phyloP scores from a whole-genome alignment of 2,797 vertebrate genomes.

The Hoplostethus atlanticus region DNA sequence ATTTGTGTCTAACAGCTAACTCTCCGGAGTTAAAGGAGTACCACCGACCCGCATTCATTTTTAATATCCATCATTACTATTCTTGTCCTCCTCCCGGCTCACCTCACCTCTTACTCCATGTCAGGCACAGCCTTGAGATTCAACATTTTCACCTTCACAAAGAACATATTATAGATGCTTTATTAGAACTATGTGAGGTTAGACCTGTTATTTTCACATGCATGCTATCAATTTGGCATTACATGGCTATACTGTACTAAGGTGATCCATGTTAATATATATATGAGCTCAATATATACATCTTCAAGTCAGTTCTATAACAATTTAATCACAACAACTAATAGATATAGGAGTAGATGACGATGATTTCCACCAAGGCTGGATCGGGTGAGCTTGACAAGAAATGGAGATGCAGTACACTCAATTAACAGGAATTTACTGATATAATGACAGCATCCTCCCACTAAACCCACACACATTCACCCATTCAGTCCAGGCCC shows the following conservation, averaged over 20 bases:
- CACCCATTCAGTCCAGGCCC: slow-evolving; percentile 61
- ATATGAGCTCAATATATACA: too few species aligned
- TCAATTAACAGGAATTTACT: slow-evolving; percentile 59
- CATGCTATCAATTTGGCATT: too few species aligned
- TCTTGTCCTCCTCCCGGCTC: slow-evolving; percentile 15
- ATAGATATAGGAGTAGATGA: slow-evolving; percentile 35
- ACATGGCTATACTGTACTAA: too few species aligned
- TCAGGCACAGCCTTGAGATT: not conserved
- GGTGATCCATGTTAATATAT: too few species aligned
- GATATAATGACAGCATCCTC: slow-evolving; percentile 48
- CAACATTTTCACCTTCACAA: slow-evolving; percentile 1
- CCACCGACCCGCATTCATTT: slow-evolving; percentile 17
- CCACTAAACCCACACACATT: slow-evolving; percentile 55
- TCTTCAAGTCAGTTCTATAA: too few species aligned
- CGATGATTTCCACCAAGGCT: slow-evolving; percentile 48
- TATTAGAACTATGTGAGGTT: not conserved
- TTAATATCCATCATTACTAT: slow-evolving; percentile 38
- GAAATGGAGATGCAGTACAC: slow-evolving; percentile 24
- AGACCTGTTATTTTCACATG: too few species aligned
- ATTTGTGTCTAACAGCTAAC: slow-evolving; percentile 7
- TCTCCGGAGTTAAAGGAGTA: not conserved
- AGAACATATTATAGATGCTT: slow-evolving; percentile 7
- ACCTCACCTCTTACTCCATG: slow-evolving; percentile 19
- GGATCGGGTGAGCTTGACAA: slow-evolving; percentile 4
- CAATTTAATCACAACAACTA: slow-evolving; percentile 12